These are phyloP conservation scores for Sigmodon hispidus DNA, from an alignment of 2,113 vertebrate species.

Conservation along the genomic window DNA sequence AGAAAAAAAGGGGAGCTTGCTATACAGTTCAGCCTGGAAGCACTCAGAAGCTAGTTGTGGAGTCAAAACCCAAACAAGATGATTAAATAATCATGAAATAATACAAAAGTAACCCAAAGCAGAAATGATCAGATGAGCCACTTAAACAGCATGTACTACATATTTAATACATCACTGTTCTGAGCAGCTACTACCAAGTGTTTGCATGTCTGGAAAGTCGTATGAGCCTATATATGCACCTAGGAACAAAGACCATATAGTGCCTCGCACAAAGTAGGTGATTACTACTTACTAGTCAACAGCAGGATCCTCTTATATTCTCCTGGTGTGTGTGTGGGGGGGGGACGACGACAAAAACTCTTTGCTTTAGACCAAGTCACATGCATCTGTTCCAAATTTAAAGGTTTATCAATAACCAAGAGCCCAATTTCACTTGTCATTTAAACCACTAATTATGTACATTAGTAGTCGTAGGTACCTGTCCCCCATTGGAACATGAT, in stretches of 20 bases:
- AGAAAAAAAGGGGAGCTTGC: not conserved
- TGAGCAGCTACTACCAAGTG: not conserved
- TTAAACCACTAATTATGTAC: slow-evolving; percentile 29
- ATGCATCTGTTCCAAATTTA: slow-evolving; percentile 16
- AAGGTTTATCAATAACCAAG: not conserved
- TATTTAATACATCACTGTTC: not conserved
- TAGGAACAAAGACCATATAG: not conserved
- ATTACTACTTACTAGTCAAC: not conserved
- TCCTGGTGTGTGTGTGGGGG: not conserved
- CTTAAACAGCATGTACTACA: not conserved
- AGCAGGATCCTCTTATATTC: not conserved
- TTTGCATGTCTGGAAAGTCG: not conserved
- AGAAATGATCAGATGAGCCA: not conserved
- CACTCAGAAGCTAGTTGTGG: not conserved
- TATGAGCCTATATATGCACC: not conserved
- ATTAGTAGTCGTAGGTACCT: not conserved
- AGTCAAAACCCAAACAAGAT: slow-evolving; percentile 21
- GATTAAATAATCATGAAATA: not conserved
- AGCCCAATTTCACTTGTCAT: not conserved
- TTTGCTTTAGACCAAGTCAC: slow-evolving; percentile 40
- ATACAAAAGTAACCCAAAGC: not conserved
- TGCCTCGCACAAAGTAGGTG: not conserved
- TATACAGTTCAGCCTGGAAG: not conserved
- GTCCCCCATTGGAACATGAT: not conserved
- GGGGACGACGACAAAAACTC: slow-evolving; percentile 9